Percentiles rank a stretch among this genome's conserved stretches.
phyloP scores from a whole-genome alignment of 2,888 invertebrate species.

The Oxystoma pomonae region DNA sequence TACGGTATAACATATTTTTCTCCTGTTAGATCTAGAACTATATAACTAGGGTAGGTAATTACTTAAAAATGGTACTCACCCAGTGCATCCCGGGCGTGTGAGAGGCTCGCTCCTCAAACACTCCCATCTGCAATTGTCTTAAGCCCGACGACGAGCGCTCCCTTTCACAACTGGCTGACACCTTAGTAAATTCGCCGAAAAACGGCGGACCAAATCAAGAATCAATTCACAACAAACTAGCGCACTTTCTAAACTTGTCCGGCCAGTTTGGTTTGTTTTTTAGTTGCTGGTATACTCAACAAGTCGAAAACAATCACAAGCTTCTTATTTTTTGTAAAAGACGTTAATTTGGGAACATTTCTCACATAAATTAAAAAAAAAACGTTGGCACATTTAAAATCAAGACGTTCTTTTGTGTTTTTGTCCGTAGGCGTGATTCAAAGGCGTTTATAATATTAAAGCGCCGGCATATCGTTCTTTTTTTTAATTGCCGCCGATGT shows the following conservation, averaged over 20 bases:
- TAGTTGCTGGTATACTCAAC: no score
- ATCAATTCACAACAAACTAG: no score
- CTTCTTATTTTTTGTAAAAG: no score
- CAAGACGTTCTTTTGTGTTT: neutral
- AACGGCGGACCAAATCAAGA: conserved; percentile 43
- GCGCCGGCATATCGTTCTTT: neutral
- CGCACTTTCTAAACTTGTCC: no score
- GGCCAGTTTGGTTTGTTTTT: no score
- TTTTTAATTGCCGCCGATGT: neutral
- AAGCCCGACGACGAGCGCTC: conserved; percentile 35
- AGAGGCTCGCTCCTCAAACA: conserved; percentile 77
- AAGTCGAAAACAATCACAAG: no score
- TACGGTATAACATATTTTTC: no score
- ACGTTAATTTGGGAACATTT: no score
- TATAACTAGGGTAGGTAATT: no score
- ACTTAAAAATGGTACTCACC: conserved; percentile 58
- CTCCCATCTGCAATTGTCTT: conserved; percentile 78
- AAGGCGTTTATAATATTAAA: neutral
- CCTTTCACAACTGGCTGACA: conserved; percentile 43
- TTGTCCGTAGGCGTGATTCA: neutral
- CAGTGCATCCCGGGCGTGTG: conserved; percentile 75
- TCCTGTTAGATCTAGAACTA: no score
- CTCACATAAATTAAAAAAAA: no score
- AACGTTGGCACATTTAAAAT: neutral
- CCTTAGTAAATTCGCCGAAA: conserved; percentile 23